Conservation (phyloP, 2,113 vertebrate species). For the Numenius arquata region DNA sequence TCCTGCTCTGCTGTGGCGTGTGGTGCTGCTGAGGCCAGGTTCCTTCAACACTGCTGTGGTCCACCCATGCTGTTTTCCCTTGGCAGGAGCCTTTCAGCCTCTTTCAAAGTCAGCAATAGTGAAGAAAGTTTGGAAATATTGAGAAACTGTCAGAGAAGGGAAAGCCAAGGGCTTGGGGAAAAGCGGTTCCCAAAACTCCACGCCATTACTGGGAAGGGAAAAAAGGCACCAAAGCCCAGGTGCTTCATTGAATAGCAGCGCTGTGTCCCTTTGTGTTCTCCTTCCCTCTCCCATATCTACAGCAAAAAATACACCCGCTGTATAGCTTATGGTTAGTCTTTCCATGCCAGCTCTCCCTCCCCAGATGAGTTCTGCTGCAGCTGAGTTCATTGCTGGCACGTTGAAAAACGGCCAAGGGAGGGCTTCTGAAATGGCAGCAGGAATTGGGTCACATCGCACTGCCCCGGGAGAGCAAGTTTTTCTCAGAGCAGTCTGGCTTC, state of each 20-base stretch:
- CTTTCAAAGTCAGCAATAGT: background rate
- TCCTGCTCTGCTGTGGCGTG: background rate
- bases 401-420: background rate
- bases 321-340: background rate
- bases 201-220: fast-evolving
- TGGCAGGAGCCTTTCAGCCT: background rate
- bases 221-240: background rate
- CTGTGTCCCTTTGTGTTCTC: fast-evolving
- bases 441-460: constrained; percentile 44
- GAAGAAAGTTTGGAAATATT: background rate
- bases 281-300: background rate
- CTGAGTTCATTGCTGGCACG: background rate
- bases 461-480: constrained; percentile 61
- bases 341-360: background rate
- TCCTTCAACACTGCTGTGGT: background rate
- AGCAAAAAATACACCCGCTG: background rate
- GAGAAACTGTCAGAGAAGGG: background rate
- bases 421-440: constrained; percentile 43
- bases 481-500: constrained; percentile 54
- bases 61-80: background rate
- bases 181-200: background rate
- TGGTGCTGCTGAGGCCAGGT: background rate
- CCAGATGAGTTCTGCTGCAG: background rate
- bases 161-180: background rate
- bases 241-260: background rate